Evolutionary conservation across 2,888 invertebrate species (phyloP).

Genomic region (Aromia moschata): DNA sequence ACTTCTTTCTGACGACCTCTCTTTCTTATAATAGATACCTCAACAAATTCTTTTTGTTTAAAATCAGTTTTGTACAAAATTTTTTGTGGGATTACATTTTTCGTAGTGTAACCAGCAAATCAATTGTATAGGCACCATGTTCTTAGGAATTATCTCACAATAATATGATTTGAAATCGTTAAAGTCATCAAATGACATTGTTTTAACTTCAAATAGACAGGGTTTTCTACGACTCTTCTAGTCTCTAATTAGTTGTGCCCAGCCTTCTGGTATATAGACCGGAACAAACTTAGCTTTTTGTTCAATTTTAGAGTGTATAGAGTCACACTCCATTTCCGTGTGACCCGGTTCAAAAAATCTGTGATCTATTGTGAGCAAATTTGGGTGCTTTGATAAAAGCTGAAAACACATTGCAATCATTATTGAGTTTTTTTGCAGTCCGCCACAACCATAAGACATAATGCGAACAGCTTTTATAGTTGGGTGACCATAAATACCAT

Average conservation of each 20-base stretch:
- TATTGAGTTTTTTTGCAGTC: background rate
- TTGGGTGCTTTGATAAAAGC: background rate
- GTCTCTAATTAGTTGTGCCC: conserved; percentile 1
- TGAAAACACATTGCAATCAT: background rate
- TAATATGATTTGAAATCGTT: background rate
- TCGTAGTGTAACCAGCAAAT: conserved; percentile 3
- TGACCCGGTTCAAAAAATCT: background rate
- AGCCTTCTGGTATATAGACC: background rate
- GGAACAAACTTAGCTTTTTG: background rate
- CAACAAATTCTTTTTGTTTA: background rate
- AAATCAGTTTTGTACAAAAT: conserved; percentile 7
- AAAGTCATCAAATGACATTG: background rate
- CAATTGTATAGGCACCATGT: background rate
- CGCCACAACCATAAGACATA: background rate
- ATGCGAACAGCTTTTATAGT: conserved; percentile 1
- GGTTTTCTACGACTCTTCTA: conserved; percentile 6
- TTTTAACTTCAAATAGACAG: conserved; percentile 1
- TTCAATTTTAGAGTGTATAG: background rate
- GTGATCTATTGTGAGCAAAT: background rate
- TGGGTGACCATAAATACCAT: conserved; percentile 18
- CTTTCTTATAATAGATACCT: conserved; percentile 8
- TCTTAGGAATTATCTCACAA: background rate
- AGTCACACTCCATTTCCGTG: background rate
- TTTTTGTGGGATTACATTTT: background rate
- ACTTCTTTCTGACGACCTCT: conserved; percentile 5